Evolutionary conservation across 2,888 invertebrate genomes (phyloP), one percentile per base, ranked within the genome.

Genomic region (Trichopria drosophilae): DNA sequence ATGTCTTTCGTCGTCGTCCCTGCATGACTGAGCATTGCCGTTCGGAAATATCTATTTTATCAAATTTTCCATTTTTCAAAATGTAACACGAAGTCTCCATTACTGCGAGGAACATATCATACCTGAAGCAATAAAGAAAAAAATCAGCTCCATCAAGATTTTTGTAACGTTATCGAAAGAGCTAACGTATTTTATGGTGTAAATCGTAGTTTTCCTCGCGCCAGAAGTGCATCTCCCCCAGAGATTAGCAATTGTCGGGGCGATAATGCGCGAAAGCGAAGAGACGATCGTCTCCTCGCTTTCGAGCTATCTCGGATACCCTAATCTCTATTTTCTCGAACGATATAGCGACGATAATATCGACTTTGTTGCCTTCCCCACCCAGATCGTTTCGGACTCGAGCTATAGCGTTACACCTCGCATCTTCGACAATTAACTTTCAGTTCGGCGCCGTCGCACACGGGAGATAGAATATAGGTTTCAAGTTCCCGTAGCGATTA

Each of bases 401-500:
- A n/a, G n/a, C n/a, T n/a, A n/a, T n/a, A n/a, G n/a, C n/a, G n/a
- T n/a, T n/a, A n/a, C 48, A 50, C 53, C 53, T 53, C 53, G 53
- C 53, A 53, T 50, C 37, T 53, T 37, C 35, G 39, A 42, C 28
- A 35, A 41, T 43, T 46, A 46, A 49, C 49, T n/a, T n/a, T n/a
- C n/a, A 49, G 24, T 47, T 53, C 45, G 35, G 41, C 41, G 45
- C 42, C 39, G 41, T n/a, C n/a, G n/a, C n/a, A n/a, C n/a, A n/a
- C n/a, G n/a, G n/a, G 29, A 49, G 47, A 47, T 55, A 59, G 44
- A 57, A 50, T 54, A 57, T 57, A 56, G 57, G 54, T 59, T 52
- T 56, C 55, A 57, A 54, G 57, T 59, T 59, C 55, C 57, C 55
- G 51, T 55, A 54, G 51, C 39, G 35, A 29, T 45, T 51, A 51